phyloP scores from a whole-genome alignment of 2,113 vertebrate species.

The Spea multiplicata region DNA sequence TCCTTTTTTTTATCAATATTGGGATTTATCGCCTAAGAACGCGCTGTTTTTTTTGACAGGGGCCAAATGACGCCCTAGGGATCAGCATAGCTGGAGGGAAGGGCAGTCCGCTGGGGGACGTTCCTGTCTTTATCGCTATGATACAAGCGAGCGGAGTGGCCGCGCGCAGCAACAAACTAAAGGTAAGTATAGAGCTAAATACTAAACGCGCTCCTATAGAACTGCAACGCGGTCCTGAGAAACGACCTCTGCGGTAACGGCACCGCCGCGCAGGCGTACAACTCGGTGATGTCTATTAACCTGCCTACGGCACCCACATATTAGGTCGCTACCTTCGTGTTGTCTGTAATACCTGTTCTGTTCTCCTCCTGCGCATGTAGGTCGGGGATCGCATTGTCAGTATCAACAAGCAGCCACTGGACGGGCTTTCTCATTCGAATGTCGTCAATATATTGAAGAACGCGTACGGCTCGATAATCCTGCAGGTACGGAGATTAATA shows the following conservation, averaged over 20 bases:
- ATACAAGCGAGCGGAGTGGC: constrained; percentile 92
- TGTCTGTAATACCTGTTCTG: constrained; percentile 67
- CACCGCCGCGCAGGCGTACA: too few species aligned
- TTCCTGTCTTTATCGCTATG: constrained; percentile 96
- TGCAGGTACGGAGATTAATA: constrained; percentile 80
- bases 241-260: too few species aligned
- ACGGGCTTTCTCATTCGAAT: constrained; percentile 82
- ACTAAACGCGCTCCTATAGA: too few species aligned
- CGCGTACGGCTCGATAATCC: constrained; percentile 80
- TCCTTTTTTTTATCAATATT: not conserved
- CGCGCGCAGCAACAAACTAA: constrained; percentile 84
- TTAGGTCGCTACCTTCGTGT: constrained; percentile 53
- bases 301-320: not conserved
- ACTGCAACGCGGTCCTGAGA: too few species aligned
- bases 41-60: constrained; percentile 65
- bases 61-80: constrained; percentile 82
- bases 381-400: constrained; percentile 95
- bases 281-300: too few species aligned
- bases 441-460: constrained; percentile 91
- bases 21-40: too few species aligned
- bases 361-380: constrained; percentile 66
- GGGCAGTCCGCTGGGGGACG: constrained; percentile 90
- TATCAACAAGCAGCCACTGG: constrained; percentile 84
- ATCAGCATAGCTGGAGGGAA: constrained; percentile 93
- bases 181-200: constrained; percentile 62